Evolutionary conservation across 1,140 invertebrate genomes (phyloP), one percentile per base, ranked within the genome.

Genomic region (Leptopilina boulardi): DNA sequence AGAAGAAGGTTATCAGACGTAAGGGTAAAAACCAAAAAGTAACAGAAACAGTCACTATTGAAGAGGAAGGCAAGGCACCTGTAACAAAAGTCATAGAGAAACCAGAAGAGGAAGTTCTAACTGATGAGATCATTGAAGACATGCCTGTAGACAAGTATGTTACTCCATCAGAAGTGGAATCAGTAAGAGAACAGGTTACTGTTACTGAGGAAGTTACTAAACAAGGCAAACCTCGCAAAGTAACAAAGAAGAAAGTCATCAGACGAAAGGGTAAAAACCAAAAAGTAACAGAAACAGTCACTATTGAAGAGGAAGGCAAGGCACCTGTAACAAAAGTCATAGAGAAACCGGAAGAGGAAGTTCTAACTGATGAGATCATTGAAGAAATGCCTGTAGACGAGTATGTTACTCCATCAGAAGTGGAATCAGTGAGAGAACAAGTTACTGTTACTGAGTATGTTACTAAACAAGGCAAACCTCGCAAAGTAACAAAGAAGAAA

Each of bases 281-380:
- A 82, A 88, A 92, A 82, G 86, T 89, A 0, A 92, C 90, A 3
- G 90, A 92, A 86, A 90, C 90, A 54, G 87, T 89, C 11, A 91
- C 91, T 23, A 82, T 92, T 34, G 83, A 87, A 38, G 84, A 88
- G 75, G 79, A 83, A 71, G 84, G 80, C 0, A 81, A 84, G 75
- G 59, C 83, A 74, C 80, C 88, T 79, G 77, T 77, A 54, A 82
- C 34, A 42, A 38, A 42, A 9, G 21, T 78, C 74, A 41, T 79
- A 66, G 81, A 81, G 34, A 59, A 78, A 66, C 80, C 82, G 18
- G 73, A 78, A 3, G 66, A 85, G 41, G 70, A 59, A 79, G 38
- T 74, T n/a, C n/a, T n/a, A 75, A 5, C 26, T 23, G 73, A 77
- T 73, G 79, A 81, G 71, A 0, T 54, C 59, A 44, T 75, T 76